phyloP scores from a whole-genome alignment of 2,888 invertebrate genomes.

The Rhodophaea formosa region DNA sequence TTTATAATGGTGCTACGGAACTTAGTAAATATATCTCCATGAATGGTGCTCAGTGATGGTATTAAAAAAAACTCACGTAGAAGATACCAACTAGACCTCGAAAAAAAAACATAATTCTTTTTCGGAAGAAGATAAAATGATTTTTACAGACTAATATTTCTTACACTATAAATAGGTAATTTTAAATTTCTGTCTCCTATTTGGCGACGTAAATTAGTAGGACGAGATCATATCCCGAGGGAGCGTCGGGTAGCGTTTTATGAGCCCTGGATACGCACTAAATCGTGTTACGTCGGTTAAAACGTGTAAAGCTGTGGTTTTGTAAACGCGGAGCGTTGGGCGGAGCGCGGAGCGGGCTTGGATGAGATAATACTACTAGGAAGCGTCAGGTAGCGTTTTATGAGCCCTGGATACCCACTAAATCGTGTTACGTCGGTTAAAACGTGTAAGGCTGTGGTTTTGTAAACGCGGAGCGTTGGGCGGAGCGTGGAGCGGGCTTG shows the following conservation, averaged over 20 bases:
- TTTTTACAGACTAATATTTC: neutral
- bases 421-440: conserved; percentile 9
- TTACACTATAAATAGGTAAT: conserved; percentile 3
- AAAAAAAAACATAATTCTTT: no score
- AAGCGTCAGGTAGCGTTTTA: conserved; percentile 2
- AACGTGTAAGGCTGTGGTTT: neutral
- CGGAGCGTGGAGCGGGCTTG: no score
- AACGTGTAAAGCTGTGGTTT: neutral
- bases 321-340: neutral
- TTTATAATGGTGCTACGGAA: no score
- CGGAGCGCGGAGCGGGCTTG: neutral
- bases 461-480: no score
- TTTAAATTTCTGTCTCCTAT: conserved; percentile 4
- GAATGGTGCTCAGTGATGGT: no score
- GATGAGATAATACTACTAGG: neutral
- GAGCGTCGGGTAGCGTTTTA: conserved; percentile 10
- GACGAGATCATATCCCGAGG: conserved; percentile 9
- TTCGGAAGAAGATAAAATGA: no score
- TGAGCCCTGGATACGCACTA: conserved; percentile 9
- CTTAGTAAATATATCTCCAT: no score
- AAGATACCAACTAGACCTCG: no score
- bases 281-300: conserved; percentile 9
- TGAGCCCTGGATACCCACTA: conserved; percentile 5
- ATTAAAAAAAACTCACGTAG: no score
- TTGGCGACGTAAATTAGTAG: conserved; percentile 10